phyloP scores from a whole-genome alignment of 2,113 vertebrate genomes.

The Podilymbus podiceps region DNA sequence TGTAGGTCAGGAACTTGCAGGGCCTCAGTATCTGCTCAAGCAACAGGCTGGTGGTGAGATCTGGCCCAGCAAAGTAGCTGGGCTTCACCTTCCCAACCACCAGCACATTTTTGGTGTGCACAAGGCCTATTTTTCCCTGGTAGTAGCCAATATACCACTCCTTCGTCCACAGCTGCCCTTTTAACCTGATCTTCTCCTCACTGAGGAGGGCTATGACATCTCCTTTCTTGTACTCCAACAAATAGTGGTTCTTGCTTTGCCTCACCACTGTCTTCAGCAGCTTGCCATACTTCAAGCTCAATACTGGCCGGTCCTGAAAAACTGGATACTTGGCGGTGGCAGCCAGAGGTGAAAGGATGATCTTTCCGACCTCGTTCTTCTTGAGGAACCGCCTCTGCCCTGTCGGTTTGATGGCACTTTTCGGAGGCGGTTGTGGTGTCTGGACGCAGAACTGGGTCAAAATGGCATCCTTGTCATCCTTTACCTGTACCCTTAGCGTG shows the following conservation, averaged over 20 bases:
- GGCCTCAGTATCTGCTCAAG: slow-evolving; percentile 92
- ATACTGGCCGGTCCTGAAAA: slow-evolving; percentile 88
- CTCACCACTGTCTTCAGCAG: slow-evolving; percentile 92
- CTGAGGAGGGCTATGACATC: slow-evolving; percentile 88
- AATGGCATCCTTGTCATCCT: slow-evolving; percentile 84
- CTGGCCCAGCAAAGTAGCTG: slow-evolving; percentile 82
- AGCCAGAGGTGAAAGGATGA: slow-evolving; percentile 87
- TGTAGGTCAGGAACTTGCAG: slow-evolving; percentile 96
- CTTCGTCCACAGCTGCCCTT: slow-evolving; percentile 95
- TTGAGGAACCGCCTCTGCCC: slow-evolving; percentile 92
- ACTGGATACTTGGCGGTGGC: slow-evolving; percentile 85
- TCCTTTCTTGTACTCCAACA: slow-evolving; percentile 95
- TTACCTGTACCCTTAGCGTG: slow-evolving; percentile 89
- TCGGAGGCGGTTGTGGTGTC: slow-evolving; percentile 88
- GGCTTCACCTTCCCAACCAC: slow-evolving; percentile 87
- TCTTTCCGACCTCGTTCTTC: slow-evolving; percentile 94
- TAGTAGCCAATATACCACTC: slow-evolving; percentile 97
- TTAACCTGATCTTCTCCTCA: slow-evolving; percentile 91
- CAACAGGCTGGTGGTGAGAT: slow-evolving; percentile 85
- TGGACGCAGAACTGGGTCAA: slow-evolving; percentile 94
- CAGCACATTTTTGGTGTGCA: slow-evolving; percentile 92
- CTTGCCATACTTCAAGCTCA: slow-evolving; percentile 89
- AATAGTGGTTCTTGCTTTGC: slow-evolving; percentile 91
- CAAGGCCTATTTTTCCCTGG: slow-evolving; percentile 88
- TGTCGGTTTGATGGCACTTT: slow-evolving; percentile 78